Percentiles rank a stretch among this genome's conserved stretches.
Conservation (phyloP, 2,888 invertebrate genomes). For the Limulus polyphemus region DNA sequence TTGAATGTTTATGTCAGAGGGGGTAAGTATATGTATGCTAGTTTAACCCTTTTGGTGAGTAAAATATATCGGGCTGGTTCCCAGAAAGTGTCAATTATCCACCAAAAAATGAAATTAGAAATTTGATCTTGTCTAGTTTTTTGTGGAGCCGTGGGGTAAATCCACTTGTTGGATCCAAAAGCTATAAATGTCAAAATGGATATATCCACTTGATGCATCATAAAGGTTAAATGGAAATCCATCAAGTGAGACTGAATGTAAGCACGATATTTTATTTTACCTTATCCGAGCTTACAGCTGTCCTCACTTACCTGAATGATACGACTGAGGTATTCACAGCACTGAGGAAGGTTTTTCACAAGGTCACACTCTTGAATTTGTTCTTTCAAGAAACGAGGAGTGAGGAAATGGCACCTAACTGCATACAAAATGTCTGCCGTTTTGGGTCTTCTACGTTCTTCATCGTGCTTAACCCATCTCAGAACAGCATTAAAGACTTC, state of each 20-base stretch:
- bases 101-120: no score
- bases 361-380: constrained; percentile 84
- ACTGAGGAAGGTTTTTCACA: constrained; percentile 72
- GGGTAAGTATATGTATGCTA: no score
- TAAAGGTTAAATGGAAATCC: no score
- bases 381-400: constrained; percentile 76
- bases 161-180: no score
- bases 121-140: no score
- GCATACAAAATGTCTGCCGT: constrained; percentile 78
- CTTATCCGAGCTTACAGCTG: not conserved
- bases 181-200: not conserved
- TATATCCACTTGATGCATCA: no score
- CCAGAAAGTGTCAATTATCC: no score
- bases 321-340: constrained; percentile 73
- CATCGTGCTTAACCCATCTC: constrained; percentile 74
- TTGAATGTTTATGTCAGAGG: no score
- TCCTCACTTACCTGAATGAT: constrained; percentile 56
- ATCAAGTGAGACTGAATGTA: no score
- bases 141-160: no score
- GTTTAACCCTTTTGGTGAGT: no score
- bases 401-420: constrained; percentile 80
- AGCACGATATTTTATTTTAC: not conserved
- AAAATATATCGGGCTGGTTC: no score
- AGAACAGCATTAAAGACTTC: constrained; percentile 85
- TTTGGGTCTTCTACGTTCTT: constrained; percentile 65